A percentile compares a stretch with the other conserved stretches of the same genome.
These are phyloP conservation scores for Actinostola sp. DNA, from an alignment of 92 coral and sea anemone species.

Conservation along the genomic window DNA sequence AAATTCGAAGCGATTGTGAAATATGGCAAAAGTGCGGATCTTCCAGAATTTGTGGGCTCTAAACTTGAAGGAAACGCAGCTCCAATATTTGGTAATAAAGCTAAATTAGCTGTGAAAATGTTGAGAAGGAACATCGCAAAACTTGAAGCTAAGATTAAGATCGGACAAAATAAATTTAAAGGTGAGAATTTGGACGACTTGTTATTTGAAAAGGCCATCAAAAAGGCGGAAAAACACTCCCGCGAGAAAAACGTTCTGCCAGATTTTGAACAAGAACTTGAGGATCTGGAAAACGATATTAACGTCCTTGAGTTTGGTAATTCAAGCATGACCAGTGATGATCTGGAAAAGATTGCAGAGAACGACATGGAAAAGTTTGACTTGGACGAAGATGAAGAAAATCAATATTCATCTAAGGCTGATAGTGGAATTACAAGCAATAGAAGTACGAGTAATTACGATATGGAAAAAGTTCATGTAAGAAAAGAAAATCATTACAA, in stretches of 20 bases:
- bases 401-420: neutral
- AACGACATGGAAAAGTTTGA: conserved; percentile 1
- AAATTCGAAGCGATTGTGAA: conserved; percentile 19
- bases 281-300: neutral
- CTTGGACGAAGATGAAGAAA: neutral
- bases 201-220: neutral
- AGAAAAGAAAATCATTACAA: neutral
- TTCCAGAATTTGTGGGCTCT: conserved; percentile 3
- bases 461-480: neutral
- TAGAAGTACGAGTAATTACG: neutral
- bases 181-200: neutral
- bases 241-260: neutral
- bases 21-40: conserved; percentile 9
- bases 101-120: conserved; percentile 12
- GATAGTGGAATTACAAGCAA: neutral
- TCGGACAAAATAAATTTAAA: neutral
- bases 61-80: neutral
- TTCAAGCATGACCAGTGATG: neutral
- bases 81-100: conserved; percentile 14
- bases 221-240: neutral
- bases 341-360: neutral
- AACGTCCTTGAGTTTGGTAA: neutral
- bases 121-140: conserved; percentile 24
- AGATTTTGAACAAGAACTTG: conserved; percentile 1
- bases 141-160: conserved; percentile 17